Conservation (phyloP, 2,797 vertebrate species). For the Cyprinodon diabolis region DNA sequence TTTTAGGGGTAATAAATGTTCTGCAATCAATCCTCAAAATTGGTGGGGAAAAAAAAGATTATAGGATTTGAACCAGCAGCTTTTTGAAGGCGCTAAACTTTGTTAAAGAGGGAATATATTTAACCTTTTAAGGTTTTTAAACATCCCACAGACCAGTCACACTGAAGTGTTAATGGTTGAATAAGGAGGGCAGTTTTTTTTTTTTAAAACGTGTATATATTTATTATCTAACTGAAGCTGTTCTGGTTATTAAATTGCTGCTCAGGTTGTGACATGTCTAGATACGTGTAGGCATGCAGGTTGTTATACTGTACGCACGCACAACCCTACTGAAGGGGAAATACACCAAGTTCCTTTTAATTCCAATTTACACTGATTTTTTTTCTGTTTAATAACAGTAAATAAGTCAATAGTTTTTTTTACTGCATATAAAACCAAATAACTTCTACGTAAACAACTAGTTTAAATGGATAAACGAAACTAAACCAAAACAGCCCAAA, state of each 20-base stretch:
- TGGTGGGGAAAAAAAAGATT: too few relatives aligned
- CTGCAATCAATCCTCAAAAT: too few relatives aligned
- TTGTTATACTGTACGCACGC: not conserved
- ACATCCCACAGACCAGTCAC: not conserved
- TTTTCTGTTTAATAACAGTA: not conserved
- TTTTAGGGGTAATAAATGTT: too few relatives aligned
- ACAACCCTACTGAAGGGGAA: not conserved
- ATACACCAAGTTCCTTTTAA: not conserved
- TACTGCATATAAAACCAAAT: not conserved
- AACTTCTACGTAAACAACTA: too few relatives aligned
- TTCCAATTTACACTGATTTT: not conserved
- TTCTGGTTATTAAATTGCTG: not conserved
- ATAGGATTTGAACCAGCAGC: too few relatives aligned
- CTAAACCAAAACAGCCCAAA: too few relatives aligned
- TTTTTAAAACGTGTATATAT: not conserved
- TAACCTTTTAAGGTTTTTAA: too few relatives aligned
- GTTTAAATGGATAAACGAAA: too few relatives aligned
- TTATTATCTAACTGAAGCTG: not conserved
- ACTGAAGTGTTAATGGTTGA: not conserved
- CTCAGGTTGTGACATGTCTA: not conserved
- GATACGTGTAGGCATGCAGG: not conserved
- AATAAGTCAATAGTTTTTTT: not conserved
- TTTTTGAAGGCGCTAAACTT: too few relatives aligned
- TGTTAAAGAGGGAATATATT: too few relatives aligned
- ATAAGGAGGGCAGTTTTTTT: not conserved